phyloP scores from a whole-genome alignment of 1,140 invertebrate genomes.

The Eumaeus atala region DNA sequence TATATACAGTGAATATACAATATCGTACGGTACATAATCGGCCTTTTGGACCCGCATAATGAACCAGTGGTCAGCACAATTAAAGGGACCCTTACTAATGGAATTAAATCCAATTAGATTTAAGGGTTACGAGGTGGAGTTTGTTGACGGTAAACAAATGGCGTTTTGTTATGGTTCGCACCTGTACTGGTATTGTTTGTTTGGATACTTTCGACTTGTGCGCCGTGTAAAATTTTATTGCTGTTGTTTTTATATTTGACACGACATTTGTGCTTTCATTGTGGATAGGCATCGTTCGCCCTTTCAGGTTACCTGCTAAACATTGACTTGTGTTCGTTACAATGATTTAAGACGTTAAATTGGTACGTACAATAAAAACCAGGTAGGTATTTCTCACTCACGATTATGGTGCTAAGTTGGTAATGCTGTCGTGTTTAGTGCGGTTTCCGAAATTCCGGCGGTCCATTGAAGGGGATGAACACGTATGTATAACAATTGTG shows the following conservation, averaged over 20 bases:
- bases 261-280: too few species aligned
- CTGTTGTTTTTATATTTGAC: not conserved
- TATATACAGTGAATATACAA: constrained; percentile 1
- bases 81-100: constrained; percentile 66
- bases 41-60: constrained; percentile 36
- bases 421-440: too few species aligned
- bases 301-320: too few species aligned
- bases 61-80: constrained; percentile 66
- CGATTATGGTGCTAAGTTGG: too few species aligned
- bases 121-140: constrained; percentile 69
- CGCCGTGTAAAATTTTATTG: constrained; percentile 3
- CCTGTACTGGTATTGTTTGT: constrained; percentile 40
- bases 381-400: too few species aligned
- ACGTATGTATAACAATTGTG: too few species aligned
- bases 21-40: constrained; percentile 34
- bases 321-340: too few species aligned
- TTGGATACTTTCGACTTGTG: constrained; percentile 8
- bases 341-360: too few species aligned
- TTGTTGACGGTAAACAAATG: constrained; percentile 66
- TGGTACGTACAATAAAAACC: too few species aligned
- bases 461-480: too few species aligned
- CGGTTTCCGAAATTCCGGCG: too few species aligned
- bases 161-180: constrained; percentile 51
- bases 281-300: too few species aligned
- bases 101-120: constrained; percentile 73